These are phyloP conservation scores for Stegodyphus dumicola DNA, from an alignment of 1,140 invertebrate genomes.

Conservation along the genomic window DNA sequence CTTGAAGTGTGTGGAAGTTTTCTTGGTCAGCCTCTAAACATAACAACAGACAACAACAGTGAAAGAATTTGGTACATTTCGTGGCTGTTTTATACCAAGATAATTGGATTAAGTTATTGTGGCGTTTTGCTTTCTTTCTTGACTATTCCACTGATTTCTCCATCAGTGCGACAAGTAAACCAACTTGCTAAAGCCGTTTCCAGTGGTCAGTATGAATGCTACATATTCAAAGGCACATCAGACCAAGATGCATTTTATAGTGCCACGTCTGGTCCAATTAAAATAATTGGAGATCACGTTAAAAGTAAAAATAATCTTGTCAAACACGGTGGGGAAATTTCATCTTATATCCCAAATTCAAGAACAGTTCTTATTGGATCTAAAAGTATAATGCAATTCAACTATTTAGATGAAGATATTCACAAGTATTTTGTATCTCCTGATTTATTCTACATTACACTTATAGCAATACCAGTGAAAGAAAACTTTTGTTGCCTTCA, in stretches of 20 bases:
- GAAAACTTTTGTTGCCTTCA: slow-evolving; percentile 5
- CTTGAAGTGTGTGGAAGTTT: not conserved
- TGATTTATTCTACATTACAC: slow-evolving; percentile 13
- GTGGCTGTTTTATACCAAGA: slow-evolving; percentile 6
- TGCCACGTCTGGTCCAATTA: not conserved
- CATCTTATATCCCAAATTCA: not conserved
- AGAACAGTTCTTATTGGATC: slow-evolving; percentile 11
- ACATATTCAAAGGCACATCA: not conserved
- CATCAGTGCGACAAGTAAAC: not conserved
- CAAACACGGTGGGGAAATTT: not conserved
- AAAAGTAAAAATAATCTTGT: not conserved
- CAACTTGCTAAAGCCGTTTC: not conserved
- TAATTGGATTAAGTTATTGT: not conserved
- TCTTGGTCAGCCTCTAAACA: not conserved
- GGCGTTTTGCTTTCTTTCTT: slow-evolving; percentile 8
- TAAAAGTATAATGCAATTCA: not conserved
- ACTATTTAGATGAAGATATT: slow-evolving; percentile 1
- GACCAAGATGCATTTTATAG: not conserved
- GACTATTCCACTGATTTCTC: not conserved
- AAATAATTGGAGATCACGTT: not conserved
- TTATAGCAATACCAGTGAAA: slow-evolving; percentile 3
- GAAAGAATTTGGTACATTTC: not conserved
- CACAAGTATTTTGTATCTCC: not conserved
- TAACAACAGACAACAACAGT: not conserved
- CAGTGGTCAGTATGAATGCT: not conserved